A percentile compares a stretch with the other conserved stretches of the same genome.
phyloP scores from a whole-genome alignment of 2,113 vertebrate species.

The Myocastor coypus region DNA sequence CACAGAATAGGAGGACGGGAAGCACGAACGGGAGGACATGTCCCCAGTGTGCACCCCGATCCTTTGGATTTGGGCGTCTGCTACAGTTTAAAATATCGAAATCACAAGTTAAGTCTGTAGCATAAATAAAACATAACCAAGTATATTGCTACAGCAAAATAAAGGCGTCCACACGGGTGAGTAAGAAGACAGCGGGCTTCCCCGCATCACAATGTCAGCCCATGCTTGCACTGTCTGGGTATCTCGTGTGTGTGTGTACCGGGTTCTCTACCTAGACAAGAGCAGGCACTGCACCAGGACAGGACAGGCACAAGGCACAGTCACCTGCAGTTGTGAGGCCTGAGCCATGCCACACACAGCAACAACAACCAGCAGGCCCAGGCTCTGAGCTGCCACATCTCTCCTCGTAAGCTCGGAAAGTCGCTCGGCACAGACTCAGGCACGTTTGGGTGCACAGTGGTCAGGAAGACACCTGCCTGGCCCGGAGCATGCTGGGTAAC shows the following conservation, averaged over 20 bases:
- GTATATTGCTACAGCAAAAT: background rate
- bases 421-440: background rate
- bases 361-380: background rate
- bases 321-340: background rate
- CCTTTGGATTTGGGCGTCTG: background rate
- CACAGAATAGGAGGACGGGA: background rate
- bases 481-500: background rate
- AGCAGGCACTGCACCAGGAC: background rate
- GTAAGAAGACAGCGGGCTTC: background rate
- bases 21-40: background rate
- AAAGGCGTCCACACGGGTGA: background rate
- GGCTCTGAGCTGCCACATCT: rapidly evolving
- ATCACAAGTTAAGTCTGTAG: background rate
- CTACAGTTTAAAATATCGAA: conserved; percentile 8
- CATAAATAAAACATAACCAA: background rate
- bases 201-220: background rate
- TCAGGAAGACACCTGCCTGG: too few relatives aligned
- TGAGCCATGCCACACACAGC: background rate
- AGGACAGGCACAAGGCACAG: background rate
- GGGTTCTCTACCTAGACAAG: background rate
- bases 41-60: background rate
- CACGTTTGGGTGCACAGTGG: background rate
- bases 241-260: background rate
- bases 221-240: background rate
- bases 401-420: background rate